These are phyloP conservation scores for Cheirogaleus major DNA, from an alignment of 2,797 vertebrate species.

Conservation along the genomic window DNA sequence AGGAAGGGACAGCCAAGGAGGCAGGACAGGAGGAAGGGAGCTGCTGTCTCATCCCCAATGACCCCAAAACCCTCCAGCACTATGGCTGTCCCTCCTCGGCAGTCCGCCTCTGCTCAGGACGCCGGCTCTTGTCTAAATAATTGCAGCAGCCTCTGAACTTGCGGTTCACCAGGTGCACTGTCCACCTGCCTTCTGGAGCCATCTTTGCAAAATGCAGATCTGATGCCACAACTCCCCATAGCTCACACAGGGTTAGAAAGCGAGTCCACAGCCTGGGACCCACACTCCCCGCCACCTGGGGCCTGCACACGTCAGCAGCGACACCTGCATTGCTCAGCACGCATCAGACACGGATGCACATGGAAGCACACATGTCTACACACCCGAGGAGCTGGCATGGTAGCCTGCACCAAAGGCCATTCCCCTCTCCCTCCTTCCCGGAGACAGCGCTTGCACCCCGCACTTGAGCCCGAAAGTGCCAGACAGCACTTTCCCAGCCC, in stretches of 20 bases:
- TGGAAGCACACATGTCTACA: background rate
- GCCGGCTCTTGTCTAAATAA: background rate
- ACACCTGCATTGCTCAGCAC: too few species aligned
- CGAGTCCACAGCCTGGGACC: background rate
- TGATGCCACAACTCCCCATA: background rate
- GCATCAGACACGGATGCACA: background rate
- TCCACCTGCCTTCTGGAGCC: background rate
- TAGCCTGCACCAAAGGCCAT: background rate
- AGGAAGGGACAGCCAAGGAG: background rate
- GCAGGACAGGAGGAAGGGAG: background rate
- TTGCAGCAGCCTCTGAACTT: background rate
- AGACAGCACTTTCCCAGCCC: background rate
- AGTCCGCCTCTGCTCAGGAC: background rate
- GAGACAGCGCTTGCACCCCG: background rate
- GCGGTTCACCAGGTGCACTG: background rate
- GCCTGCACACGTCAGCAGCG: too few species aligned
- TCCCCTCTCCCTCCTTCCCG: background rate
- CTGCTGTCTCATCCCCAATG: background rate
- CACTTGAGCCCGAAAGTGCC: background rate
- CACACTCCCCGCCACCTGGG: fast-evolving
- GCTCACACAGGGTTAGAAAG: background rate
- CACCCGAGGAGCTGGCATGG: fast-evolving
- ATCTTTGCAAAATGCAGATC: background rate
- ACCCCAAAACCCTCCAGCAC: too few species aligned
- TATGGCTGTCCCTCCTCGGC: background rate